Base-by-base conservation (phyloP, 1,140 invertebrate species). In the Tenebrio molitor region DNA sequence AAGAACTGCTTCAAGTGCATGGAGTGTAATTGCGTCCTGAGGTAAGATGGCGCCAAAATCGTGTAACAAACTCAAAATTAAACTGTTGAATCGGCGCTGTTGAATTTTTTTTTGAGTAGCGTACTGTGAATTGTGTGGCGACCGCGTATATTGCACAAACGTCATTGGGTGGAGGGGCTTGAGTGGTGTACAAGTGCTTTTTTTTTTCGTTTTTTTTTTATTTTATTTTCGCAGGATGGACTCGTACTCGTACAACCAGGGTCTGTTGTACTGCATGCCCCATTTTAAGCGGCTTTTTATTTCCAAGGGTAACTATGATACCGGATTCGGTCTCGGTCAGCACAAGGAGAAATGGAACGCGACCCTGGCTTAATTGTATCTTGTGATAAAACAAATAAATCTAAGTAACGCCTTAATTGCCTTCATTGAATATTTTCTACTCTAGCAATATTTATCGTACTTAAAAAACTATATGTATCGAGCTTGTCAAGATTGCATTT, bases 251-350 rank as follows among this genome's bases (percentile, higher is more conserved):
- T 84, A 90, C 76, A 93, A 93, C 78, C 91, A 91, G 75, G 91
- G 91, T 15, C 87, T 90, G 53, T 86, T 93, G 10, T 94, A 91
- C 80, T 94, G 93, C 82, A 90, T 90, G 65, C 90, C 91, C 2
- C 93, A 94, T 80, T 94, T 93, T 84, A 93, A 93, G 79, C 91
- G 93, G 80, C 85, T 93, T 1, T 94, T 94, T 81, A 92, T 92
- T 77, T 87, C 90, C n/a, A 92, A 93, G 83, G 93, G 93, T 34
- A 94, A 94, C 83, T 94, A 95, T 81, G 93, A 95, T 77, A 92
- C 93, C 79, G 92, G 91, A 15, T 94, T 94, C 81, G 89, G 89
- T 15, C 81, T 87, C 1, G 87, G 89, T 77, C 88, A 88, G 50
- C 88, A 89, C 76, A 89, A 89, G 81, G 86, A 88, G 71, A 90